Evolutionary conservation across 2,888 invertebrate genomes (phyloP).

Genomic region (Tipula unca): DNA sequence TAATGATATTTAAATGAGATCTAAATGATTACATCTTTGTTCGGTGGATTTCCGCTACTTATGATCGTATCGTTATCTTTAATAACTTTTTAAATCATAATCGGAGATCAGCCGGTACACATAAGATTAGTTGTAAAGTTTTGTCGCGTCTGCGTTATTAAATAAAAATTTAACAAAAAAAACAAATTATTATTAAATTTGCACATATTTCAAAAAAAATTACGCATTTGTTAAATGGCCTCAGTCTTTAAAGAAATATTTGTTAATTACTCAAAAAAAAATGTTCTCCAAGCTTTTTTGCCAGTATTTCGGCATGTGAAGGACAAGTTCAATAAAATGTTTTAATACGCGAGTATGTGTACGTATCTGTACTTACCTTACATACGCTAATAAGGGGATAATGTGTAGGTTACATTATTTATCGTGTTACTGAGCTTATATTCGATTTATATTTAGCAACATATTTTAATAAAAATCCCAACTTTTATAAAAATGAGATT

Average conservation of each 20-base stretch:
- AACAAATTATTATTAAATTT: background rate
- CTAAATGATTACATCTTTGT: no score
- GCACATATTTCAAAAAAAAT: background rate
- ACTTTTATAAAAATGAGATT: background rate
- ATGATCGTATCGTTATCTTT: no score
- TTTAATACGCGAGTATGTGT: background rate
- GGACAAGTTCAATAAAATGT: background rate
- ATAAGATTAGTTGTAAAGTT: no score
- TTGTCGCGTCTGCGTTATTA: no score
- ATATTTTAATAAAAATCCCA: background rate
- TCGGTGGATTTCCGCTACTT: no score
- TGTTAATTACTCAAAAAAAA: background rate
- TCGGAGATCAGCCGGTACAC: no score
- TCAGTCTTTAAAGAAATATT: background rate
- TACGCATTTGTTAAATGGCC: background rate
- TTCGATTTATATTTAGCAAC: background rate
- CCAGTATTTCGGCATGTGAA: background rate
- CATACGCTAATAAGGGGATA: background rate
- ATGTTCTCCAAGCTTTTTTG: background rate
- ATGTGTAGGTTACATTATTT: background rate
- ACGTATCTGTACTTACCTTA: no score
- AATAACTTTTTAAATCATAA: no score
- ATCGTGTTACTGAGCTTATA: background rate
- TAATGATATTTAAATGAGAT: no score
- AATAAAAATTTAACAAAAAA: background rate